Evolutionary conservation across 2,113 vertebrate species (phyloP).

Genomic region (Capreolus pygargus): DNA sequence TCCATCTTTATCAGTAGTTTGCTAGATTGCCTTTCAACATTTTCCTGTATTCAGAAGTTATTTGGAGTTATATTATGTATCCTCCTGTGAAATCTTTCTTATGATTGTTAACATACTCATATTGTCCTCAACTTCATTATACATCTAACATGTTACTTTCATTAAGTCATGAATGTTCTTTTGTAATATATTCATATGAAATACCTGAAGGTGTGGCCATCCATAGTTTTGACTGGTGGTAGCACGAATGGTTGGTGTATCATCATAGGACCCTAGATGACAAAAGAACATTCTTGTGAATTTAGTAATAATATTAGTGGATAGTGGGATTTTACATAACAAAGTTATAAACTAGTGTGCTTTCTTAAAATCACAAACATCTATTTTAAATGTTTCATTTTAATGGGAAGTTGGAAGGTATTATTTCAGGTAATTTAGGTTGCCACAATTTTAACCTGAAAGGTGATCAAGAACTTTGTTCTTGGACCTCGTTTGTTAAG

Average conservation of each 20-base stretch:
- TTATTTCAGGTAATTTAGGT: background rate
- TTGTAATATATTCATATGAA: background rate
- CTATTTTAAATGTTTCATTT: background rate
- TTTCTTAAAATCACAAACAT: background rate
- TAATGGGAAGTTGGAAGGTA: background rate
- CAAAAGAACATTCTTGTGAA: conserved; percentile 63
- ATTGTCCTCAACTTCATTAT: background rate
- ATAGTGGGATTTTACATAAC: background rate
- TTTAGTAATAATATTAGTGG: background rate
- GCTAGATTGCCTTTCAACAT: background rate
- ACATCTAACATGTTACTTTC: background rate
- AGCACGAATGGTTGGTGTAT: conserved; percentile 45
- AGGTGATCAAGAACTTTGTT: background rate
- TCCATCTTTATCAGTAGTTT: background rate
- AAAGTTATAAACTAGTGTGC: background rate
- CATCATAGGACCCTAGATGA: conserved; percentile 53
- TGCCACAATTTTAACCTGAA: background rate
- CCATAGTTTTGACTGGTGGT: conserved; percentile 54
- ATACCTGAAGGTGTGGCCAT: conserved; percentile 54
- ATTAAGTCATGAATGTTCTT: background rate
- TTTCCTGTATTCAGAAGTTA: background rate
- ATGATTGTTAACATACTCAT: background rate
- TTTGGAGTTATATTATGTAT: background rate
- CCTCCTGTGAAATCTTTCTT: background rate
- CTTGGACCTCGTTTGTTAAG: background rate